phyloP scores from a whole-genome alignment of 2,797 vertebrate species.

The Neoniphon sammara region DNA sequence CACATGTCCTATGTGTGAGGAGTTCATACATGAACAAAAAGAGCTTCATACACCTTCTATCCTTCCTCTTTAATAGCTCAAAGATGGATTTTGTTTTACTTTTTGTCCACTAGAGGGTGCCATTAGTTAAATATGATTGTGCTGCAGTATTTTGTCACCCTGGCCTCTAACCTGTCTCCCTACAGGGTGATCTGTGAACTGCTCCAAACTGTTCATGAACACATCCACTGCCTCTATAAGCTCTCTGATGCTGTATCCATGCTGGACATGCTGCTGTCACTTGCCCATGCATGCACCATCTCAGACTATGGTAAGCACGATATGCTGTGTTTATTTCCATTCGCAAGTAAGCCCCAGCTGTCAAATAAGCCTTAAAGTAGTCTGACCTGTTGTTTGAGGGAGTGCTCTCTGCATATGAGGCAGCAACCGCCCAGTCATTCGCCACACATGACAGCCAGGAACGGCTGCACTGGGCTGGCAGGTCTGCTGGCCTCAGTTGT shows the following conservation, averaged over 20 bases:
- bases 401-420: conserved; percentile 33
- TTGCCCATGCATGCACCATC: conserved; percentile 92
- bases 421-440: conserved; percentile 26
- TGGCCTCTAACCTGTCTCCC: conserved; percentile 34
- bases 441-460: conserved; percentile 49
- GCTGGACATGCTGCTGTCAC: conserved; percentile 96
- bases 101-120: conserved; percentile 65
- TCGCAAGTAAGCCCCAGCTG: conserved; percentile 15
- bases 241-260: conserved; percentile 96
- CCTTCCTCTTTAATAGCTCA: not conserved
- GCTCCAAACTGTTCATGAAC: conserved; percentile 88
- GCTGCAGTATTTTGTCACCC: not conserved
- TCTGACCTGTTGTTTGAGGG: conserved; percentile 45
- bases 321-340: not conserved
- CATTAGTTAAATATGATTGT: conserved; percentile 26
- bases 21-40: not conserved
- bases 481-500: conserved; percentile 50
- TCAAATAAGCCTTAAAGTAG: conserved; percentile 31
- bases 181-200: conserved; percentile 92
- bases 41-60: not conserved
- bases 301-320: conserved; percentile 90
- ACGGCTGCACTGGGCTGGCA: conserved; percentile 42
- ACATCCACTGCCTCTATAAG: conserved; percentile 96
- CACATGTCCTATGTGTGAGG: conserved; percentile 98
- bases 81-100: not conserved